Base-by-base conservation (phyloP, 2,888 invertebrate genomes). In the Eustalomyia histrio region DNA sequence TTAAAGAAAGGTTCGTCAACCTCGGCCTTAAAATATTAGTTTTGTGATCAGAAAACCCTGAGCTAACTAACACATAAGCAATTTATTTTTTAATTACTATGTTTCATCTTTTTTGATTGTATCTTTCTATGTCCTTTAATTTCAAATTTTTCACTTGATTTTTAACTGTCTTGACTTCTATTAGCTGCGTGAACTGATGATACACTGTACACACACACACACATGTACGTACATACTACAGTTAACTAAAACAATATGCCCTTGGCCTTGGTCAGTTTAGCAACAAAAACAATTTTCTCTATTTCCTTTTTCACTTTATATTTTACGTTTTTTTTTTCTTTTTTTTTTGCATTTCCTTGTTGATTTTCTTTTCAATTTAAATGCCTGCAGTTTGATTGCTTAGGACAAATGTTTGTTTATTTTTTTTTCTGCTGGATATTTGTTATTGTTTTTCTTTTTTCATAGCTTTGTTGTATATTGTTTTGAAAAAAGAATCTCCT, bases 181-280 rank as follows among this genome's bases (percentile, higher is more conserved):
- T 7, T 29, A 29, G 7, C 7, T 29, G 29, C 7, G 29, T 29
- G 3, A 29, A 29, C 7, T 29, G 7, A 29, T 29, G 29, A 1
- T 7, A 29, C 29, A 29, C 29, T 29, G 29, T 29, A 7, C 29
- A 6, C 29, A 29, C 7, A 29, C 29, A 6, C 29, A 6, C 24
- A 24, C 5, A 5, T 24, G n/a, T n/a, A n/a, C 7, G 29, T 29
- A 29, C 7, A 7, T 29, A 29, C 29, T 21, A 21, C 29, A 29
- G 29, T 29, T 29, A 57, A 35, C 53, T 35, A 57, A 14, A 43
- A 39, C 55, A 69, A 75, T 63, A 60, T 76, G 76, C 60, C 80
- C 80, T 80, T 80, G 80, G 76, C 80, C 76, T 80, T 80, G 80
- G 58, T 64, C 72, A 76, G 18, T 72, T 71, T 50, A 61, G 8